Percentiles rank a stretch among this genome's conserved stretches.
Conservation (phyloP, 2,888 invertebrate genomes). For the Bruchidius siliquastri region DNA sequence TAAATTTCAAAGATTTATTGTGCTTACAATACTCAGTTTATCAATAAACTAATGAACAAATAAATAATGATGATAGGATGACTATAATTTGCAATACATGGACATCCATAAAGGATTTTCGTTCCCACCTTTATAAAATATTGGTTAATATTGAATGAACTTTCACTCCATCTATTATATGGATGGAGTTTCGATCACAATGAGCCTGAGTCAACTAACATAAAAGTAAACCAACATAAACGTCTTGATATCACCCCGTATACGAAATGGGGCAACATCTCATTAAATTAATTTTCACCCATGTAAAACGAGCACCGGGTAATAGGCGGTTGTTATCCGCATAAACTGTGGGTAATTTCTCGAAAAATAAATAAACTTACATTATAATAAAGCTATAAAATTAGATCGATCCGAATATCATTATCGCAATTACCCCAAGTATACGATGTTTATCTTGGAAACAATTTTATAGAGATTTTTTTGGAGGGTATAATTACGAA, state of each 20-base stretch:
- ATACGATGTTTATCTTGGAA: conserved; percentile 12
- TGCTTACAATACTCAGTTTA: no score
- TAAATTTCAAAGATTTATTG: no score
- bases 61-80: no score
- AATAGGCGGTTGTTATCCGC: conserved; percentile 13
- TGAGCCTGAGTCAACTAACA: no score
- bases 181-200: no score
- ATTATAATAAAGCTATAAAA: conserved; percentile 29
- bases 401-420: conserved; percentile 17
- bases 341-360: conserved; percentile 16
- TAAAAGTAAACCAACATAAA: no score
- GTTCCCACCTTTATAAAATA: no score
- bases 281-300: conserved; percentile 13
- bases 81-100: no score
- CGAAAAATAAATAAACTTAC: conserved; percentile 18
- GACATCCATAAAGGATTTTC: no score
- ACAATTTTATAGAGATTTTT: neutral
- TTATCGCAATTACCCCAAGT: conserved; percentile 10
- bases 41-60: no score
- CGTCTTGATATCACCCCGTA: neutral
- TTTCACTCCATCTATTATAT: no score
- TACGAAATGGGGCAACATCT: conserved; percentile 4
- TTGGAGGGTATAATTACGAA: neutral
- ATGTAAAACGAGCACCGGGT: conserved; percentile 7
- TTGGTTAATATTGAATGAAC: no score